Evolutionary conservation across 1,140 invertebrate species (phyloP), one percentile per base, ranked within the genome.

Genomic region (Listronotus oregonensis): DNA sequence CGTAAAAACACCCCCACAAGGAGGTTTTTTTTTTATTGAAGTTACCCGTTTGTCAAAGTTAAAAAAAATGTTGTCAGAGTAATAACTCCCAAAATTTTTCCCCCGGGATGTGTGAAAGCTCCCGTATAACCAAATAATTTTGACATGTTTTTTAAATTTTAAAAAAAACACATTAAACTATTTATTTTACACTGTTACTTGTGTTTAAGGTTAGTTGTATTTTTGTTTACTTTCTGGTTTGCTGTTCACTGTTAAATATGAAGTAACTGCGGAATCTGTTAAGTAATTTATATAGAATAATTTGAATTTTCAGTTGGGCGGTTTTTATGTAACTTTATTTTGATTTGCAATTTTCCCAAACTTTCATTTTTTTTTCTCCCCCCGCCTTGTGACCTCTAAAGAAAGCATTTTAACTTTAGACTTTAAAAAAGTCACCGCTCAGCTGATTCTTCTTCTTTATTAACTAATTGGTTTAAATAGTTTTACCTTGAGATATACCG

Each of bases 51-150:
- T 78, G 72, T 92, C 91, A 95, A 86, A 65, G 92, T 93, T 57
- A 95, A 83, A 73, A 96, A 89, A 79, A 92, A 95, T 9, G 90
- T 87, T 0, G 94, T 90, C 0, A 96, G 79, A 6, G 93, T 95
- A 11, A 96, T 78, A 6, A 93, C 92, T 43, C 88, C 88, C 27
- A 97, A 91, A 63, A 98, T 97, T 55, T 97, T 93, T 80, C 97
- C 95, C 88, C 94, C 92, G 31, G 95, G 94, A 82, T 96, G 93
- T 31, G 88, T 87, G 56, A n/a, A n/a, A n/a, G 95, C 94, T 82
- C 95, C 95, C 95, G 77, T 96, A 90, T 8, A 84, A 84, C 61
- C 89, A 86, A 96, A 97, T 47, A 90, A 75, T 68, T 83, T 85
- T 69, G 79, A 75, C 65, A 67, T 67, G 4, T 49, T 60, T 37